Percentiles rank a stretch among this genome's conserved stretches.
phyloP scores from a whole-genome alignment of 2,797 vertebrate species.

The Menidia menidia region DNA sequence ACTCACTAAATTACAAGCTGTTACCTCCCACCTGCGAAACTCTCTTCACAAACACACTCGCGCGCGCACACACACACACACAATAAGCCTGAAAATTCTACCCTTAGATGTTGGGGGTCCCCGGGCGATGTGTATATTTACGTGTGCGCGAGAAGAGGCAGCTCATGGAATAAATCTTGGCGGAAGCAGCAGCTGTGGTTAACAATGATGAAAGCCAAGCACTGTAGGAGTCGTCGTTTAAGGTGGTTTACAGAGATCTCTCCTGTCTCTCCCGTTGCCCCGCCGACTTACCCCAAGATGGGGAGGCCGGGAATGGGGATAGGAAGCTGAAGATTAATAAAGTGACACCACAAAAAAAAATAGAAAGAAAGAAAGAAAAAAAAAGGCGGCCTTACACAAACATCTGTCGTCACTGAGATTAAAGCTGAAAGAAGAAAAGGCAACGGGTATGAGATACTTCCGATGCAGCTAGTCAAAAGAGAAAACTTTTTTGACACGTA shows the following conservation, averaged over 20 bases:
- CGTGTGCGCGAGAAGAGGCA: constrained; percentile 11
- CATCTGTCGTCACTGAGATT: constrained; percentile 23
- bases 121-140: constrained; percentile 27
- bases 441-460: neutral
- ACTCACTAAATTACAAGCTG: constrained; percentile 20
- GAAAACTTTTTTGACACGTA: neutral
- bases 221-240: constrained; percentile 26
- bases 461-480: neutral
- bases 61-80: neutral
- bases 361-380: neutral
- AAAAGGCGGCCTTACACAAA: constrained; percentile 34
- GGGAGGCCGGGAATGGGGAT: neutral
- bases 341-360: neutral
- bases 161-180: constrained; percentile 3
- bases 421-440: neutral
- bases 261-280: constrained; percentile 30
- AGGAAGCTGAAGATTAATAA: constrained; percentile 33
- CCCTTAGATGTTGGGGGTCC: constrained; percentile 28
- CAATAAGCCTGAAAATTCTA: constrained; percentile 6
- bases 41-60: neutral
- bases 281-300: constrained; percentile 9
- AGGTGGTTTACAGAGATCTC: constrained; percentile 21
- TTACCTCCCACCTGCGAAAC: constrained; percentile 15
- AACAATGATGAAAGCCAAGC: constrained; percentile 56
- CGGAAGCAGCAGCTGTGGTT: constrained; percentile 51